These are phyloP conservation scores for Polietes domitor DNA, from an alignment of 2,888 invertebrate genomes.

Conservation along the genomic window DNA sequence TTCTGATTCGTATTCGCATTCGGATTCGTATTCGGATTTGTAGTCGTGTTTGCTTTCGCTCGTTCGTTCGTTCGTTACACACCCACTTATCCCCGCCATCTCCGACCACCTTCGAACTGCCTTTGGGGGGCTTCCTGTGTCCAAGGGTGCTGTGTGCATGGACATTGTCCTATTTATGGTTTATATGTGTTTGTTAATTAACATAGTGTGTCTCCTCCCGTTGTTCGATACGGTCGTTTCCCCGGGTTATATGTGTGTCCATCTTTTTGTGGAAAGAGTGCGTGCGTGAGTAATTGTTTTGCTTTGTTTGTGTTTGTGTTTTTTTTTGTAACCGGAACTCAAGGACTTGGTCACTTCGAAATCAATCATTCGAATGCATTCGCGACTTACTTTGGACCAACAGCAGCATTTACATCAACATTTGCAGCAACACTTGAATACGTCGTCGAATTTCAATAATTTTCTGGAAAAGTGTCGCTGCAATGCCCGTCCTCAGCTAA, in stretches of 20 bases:
- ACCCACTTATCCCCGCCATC: no score
- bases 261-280: no score
- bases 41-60: constrained; percentile 32
- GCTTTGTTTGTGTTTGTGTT: constrained; percentile 33
- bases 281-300: no score
- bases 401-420: constrained; percentile 74
- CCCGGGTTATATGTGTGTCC: no score
- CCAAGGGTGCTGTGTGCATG: no score
- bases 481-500: constrained; percentile 68
- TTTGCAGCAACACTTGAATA: constrained; percentile 70
- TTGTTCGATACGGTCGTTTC: constrained; percentile 8
- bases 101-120: no score
- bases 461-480: constrained; percentile 78
- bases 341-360: constrained; percentile 28
- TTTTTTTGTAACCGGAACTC: constrained; percentile 13
- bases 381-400: constrained; percentile 75
- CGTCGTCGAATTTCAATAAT: constrained; percentile 69
- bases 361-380: constrained; percentile 76
- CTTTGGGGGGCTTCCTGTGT: no score
- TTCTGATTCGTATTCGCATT: constrained; percentile 31
- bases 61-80: no score
- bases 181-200: neutral
- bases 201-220: neutral
- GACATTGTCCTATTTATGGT: constrained; percentile 20
- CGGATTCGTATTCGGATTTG: constrained; percentile 31